These are phyloP conservation scores for Serripes groenlandicus DNA, from an alignment of 2,888 invertebrate species.

Conservation along the genomic window DNA sequence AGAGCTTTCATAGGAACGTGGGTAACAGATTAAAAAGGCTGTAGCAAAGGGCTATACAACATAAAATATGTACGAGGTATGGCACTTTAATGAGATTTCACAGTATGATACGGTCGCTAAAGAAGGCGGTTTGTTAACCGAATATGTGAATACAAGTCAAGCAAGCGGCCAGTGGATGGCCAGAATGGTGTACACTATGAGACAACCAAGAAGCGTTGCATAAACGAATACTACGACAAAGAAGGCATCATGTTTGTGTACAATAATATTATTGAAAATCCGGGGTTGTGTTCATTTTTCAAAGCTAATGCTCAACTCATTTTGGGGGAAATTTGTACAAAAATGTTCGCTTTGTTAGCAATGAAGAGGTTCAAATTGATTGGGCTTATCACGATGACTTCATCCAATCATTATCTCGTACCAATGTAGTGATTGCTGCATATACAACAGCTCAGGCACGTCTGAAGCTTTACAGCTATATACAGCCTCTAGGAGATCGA, in stretches of 20 bases:
- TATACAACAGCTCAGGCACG: slow-evolving; percentile 57
- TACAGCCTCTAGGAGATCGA: slow-evolving; percentile 25
- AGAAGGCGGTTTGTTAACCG: background rate
- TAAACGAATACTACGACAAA: no score
- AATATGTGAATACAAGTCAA: background rate
- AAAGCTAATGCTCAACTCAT: background rate
- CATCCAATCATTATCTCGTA: slow-evolving; percentile 1
- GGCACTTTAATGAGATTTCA: background rate
- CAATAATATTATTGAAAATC: no score
- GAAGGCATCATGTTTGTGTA: no score
- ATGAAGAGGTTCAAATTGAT: slow-evolving; percentile 18
- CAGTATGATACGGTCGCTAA: background rate
- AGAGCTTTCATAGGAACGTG: background rate
- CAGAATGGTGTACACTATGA: background rate
- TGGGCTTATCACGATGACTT: slow-evolving; percentile 26
- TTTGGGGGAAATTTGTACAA: background rate
- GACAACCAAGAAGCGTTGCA: background rate
- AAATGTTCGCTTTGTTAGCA: slow-evolving; percentile 17
- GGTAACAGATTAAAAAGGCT: background rate
- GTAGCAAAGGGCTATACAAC: background rate
- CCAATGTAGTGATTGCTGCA: slow-evolving; percentile 39
- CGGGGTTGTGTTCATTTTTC: no score
- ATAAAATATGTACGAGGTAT: background rate
- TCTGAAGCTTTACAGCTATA: slow-evolving; percentile 38
- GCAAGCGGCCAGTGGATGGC: background rate